These are phyloP conservation scores for Acleris emargana DNA, from an alignment of 2,888 invertebrate genomes.

Conservation along the genomic window DNA sequence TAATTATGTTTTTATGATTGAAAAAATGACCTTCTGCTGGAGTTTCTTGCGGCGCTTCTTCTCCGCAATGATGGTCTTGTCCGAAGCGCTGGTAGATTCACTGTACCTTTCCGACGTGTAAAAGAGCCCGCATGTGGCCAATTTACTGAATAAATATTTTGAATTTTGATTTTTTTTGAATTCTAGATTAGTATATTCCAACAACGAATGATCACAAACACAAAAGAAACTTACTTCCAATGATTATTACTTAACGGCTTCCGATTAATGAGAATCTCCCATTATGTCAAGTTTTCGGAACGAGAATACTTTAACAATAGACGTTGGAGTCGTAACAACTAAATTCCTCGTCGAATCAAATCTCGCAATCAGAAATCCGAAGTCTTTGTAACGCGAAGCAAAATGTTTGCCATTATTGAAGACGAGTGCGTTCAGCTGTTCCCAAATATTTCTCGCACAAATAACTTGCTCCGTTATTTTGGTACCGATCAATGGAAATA, in stretches of 20 bases:
- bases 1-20: too few relatives aligned
- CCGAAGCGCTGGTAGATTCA: too few relatives aligned
- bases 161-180: too few relatives aligned
- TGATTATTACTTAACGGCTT: constrained; percentile 26
- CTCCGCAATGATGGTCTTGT: too few relatives aligned
- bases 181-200: not conserved
- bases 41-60: too few relatives aligned
- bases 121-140: too few relatives aligned
- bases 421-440: constrained; percentile 17
- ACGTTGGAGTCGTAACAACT: constrained; percentile 17
- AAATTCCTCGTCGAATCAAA: constrained; percentile 26
- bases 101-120: too few relatives aligned
- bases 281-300: constrained; percentile 26
- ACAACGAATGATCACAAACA: constrained; percentile 5
- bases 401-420: constrained; percentile 31
- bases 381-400: constrained; percentile 21
- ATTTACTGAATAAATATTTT: too few relatives aligned
- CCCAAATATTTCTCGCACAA: constrained; percentile 26
- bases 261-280: constrained; percentile 29
- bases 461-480: constrained; percentile 24
- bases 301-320: constrained; percentile 31
- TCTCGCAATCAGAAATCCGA: constrained; percentile 26
- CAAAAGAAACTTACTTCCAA: constrained; percentile 11
- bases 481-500: constrained; percentile 27
- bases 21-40: too few relatives aligned